Base-by-base conservation (phyloP, 2,797 vertebrate genomes). In the Neosilurus hyrtlii region DNA sequence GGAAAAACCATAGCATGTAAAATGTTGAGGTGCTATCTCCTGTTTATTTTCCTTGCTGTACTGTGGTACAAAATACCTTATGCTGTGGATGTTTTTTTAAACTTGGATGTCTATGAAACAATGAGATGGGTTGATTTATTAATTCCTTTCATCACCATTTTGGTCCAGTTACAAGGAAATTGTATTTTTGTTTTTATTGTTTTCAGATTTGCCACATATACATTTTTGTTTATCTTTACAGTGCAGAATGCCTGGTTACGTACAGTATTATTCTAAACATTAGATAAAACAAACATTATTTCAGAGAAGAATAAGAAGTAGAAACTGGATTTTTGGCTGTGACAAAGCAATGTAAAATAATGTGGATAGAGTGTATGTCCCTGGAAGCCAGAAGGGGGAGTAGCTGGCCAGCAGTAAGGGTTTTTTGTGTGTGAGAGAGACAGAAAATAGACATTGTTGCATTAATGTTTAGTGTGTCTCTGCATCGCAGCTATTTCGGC, bases 401-500 rank as follows among this genome's bases (percentile, higher is more conserved):
- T 74, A 57, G 16, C 56, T 70, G 68, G 37, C 68, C 68, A 43
- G 5, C 10, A 57, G 37, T 78, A 11, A 37, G 35, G 2, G 9
- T 1, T 54, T 15, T 72, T 14, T 22, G 20, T 30, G 30, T 30
- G 30, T 30, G 30, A 1, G 30, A 30, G 30, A 30, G 11, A 9
- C 14, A 30, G 14, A 73, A 11, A 56, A 30, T 26, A 18, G 14
- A 54, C 30, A 24, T 20, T 2, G 0, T n/a, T 62, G 24, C 24
- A 37, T 62, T 59, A 49, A 73, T 74, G 51, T 16, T 76, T 75
- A 54, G 22, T 65, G 2, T 68, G 24, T 54, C 78, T 30, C 8
- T 26, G 54, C 24, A 57, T 9, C 75, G 52, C 67, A 37, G 37
- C 43, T 77, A 35, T 51, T 73, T 83, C 18, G 80, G 74, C 49